Base-by-base conservation (phyloP, 2,888 invertebrate genomes). In the Colostygia pectinataria region DNA sequence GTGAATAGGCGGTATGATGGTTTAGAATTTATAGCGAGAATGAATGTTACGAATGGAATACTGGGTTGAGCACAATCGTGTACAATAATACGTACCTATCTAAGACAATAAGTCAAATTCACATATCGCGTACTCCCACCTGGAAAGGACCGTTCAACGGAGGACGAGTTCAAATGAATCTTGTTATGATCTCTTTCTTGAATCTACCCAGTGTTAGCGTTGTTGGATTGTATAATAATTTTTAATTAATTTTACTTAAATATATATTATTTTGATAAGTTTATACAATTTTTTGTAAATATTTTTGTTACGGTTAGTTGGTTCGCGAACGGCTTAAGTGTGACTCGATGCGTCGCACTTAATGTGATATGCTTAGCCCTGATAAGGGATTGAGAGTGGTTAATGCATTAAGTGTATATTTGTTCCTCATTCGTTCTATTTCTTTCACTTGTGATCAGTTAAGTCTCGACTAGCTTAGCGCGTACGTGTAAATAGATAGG, bases 151-250 rank as follows among this genome's bases (percentile, higher is more conserved):
- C 31, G 36, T 46, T 41, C 42, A 32, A 50, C 15, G 50, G 49
- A 61, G 62, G 59, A 62, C 64, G 68, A 68, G 70, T 75, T 74
- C 73, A 80, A 73, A 74, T 84, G 90, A 89, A 90, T 90, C 90
- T 90, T 82, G 79, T 80, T 76, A 83, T 89, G 90, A 90, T 89
- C 90, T 90, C 89, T 81, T 80, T 74, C 71, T 77, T 76, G 89
- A 89, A 89, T 89, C 89, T 89, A 71, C 88, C 89, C 88, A 89
- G 89, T 90, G 90, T 83, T 81, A 74, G 67, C 77, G 73, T 83
- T 82, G 83, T 80, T 83, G 85, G 81, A 80, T 74, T 82, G 77
- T 80, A 78, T 75, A 74, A 78, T 75, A 69, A 66, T 78, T 74
- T 77, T 71, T 65, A 74, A 73, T 81, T 76, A 78, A 71, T 82